Percentiles rank a stretch among this genome's conserved stretches.
Conservation (phyloP, 2,113 vertebrate genomes). For the Scophthalmus maximus region DNA sequence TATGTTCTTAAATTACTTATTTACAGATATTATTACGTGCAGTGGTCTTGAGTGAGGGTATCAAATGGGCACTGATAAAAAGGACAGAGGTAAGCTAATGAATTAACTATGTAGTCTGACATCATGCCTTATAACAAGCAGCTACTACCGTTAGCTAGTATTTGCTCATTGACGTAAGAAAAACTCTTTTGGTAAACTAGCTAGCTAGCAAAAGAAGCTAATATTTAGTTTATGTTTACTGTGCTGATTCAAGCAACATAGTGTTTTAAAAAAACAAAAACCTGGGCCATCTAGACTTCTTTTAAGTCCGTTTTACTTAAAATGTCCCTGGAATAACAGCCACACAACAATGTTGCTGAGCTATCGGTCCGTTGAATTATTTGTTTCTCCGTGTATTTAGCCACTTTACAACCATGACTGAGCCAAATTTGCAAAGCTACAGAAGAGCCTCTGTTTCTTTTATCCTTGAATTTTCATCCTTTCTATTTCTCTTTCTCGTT, state of each 20-base stretch:
- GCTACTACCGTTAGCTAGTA: too few relatives aligned
- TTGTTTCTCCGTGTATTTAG: neutral
- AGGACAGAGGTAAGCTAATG: too few relatives aligned
- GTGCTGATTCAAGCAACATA: too few relatives aligned
- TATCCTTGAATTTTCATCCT: neutral
- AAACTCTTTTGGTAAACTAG: too few relatives aligned
- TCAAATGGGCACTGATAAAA: too few relatives aligned
- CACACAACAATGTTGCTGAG: neutral
- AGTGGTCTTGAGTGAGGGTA: neutral
- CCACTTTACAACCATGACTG: neutral
- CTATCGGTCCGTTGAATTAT: neutral
- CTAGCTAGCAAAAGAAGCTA: too few relatives aligned
- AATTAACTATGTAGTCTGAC: too few relatives aligned
- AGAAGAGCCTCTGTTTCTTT: neutral
- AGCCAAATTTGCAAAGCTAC: constrained; percentile 8
- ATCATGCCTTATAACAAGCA: too few relatives aligned
- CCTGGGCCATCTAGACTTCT: too few relatives aligned
- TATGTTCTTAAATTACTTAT: neutral
- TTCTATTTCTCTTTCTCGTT: neutral
- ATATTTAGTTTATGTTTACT: too few relatives aligned
- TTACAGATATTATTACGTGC: neutral
- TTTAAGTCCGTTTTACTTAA: neutral
- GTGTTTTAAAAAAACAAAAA: too few relatives aligned
- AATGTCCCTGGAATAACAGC: neutral
- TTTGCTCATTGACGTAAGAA: too few relatives aligned